Base-by-base conservation (phyloP, 2,113 vertebrate species). In the Apistogramma diplotaenia region DNA sequence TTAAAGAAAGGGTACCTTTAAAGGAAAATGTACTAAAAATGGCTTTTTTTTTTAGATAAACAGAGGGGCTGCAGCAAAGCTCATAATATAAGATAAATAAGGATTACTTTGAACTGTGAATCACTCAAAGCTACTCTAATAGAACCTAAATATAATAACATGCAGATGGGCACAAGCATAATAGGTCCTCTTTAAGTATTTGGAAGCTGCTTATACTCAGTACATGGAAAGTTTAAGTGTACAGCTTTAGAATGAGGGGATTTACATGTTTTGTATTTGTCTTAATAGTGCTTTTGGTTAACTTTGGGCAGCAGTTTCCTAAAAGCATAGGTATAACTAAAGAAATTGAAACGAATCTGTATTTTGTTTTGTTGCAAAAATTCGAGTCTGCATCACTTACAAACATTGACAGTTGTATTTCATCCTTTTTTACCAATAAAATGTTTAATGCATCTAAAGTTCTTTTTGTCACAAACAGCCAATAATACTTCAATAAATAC, bases 401-500 rank as follows among this genome's bases (percentile, higher is more conserved):
- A 85, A 82, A 84, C 51, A 72, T 53, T 19, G 59, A 74, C 57
- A 33, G 25, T 51, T 85, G 54, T 82, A 29, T 57, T 79, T 60
- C 35, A 16, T 77, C 57, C 19, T 19, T 37, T 21, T 87, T 81
- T 83, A 84, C 78, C 73, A 91, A 91, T 91, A 90, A 91, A 91
- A 90, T 73, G 78, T 85, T 79, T 85, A 29, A 76, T 6, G 74
- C 31, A 56, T 89, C 46, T 76, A n/a, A 40, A 71, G 51, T 90
- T 89, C n/a, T 89, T 70, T 43, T 0, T 29, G 65, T 51, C 65
- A 51, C 65, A 51, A 70, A 70, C n/a, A 43, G 2, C 15, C 43
- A 70, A 70, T 0, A 31, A 70, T 49, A 67, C 74, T 76, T 61
- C 82, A 84, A 82, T 58, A 27, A 72, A 76, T 75, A 65, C 65